phyloP scores from a whole-genome alignment of 53 echinoderm and acorn worm genomes.

The Paracentrotus lividus region DNA sequence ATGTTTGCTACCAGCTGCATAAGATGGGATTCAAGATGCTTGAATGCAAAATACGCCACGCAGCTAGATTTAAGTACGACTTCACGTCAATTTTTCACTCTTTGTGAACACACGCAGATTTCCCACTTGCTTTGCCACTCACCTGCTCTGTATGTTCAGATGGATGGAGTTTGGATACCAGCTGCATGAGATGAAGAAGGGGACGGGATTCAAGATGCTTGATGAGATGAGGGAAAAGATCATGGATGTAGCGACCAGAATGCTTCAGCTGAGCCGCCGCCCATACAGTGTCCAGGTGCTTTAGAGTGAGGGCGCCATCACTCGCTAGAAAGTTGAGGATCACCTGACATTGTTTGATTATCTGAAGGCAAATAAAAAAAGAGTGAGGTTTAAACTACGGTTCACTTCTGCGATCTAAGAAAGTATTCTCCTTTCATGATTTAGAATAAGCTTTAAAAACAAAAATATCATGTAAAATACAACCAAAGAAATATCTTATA shows the following conservation, averaged over 20 bases:
- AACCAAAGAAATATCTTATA: too few species aligned
- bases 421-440: too few species aligned
- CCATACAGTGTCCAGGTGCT: conserved; percentile 91
- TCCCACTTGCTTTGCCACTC: background rate
- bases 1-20: too few species aligned
- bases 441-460: too few species aligned
- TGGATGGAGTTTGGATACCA: conserved; percentile 87
- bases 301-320: conserved; percentile 87
- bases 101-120: background rate
- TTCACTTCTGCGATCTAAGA: too few species aligned
- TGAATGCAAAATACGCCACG: too few species aligned
- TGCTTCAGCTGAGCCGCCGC: conserved; percentile 93
- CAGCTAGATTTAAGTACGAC: too few species aligned
- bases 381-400: background rate
- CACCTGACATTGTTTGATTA: conserved; percentile 94
- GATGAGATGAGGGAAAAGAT: conserved; percentile 89
- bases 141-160: conserved; percentile 96
- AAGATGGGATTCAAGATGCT: too few species aligned
- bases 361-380: conserved; percentile 56
- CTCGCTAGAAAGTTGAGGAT: conserved; percentile 92
- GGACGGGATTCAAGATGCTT: conserved; percentile 87
- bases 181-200: conserved; percentile 87
- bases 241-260: conserved; percentile 91
- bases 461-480: too few species aligned
- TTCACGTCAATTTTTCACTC: background rate